Percentiles rank a stretch among this genome's conserved stretches.
Conservation (phyloP, 2,888 invertebrate species). For the Megastigmus dorsalis region DNA sequence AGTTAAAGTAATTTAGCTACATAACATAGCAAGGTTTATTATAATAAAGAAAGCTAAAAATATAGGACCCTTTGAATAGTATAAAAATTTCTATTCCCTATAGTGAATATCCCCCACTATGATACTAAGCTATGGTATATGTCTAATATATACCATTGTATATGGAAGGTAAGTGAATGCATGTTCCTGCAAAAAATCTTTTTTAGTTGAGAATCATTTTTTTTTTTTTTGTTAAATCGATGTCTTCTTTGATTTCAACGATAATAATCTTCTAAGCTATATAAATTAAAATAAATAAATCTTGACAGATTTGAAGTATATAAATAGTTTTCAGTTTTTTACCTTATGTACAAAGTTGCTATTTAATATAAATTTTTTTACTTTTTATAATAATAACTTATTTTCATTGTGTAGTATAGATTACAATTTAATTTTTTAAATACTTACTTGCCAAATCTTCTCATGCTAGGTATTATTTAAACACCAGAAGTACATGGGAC, state of each 20-base stretch:
- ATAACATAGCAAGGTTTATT: no score
- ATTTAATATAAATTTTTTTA: slow-evolving; percentile 3
- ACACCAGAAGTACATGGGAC: background rate
- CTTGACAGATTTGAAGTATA: no score
- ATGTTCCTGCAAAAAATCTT: background rate
- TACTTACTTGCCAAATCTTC: background rate
- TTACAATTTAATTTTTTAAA: slow-evolving; percentile 18
- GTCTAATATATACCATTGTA: background rate
- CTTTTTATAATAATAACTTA: background rate
- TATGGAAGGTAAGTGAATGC: slow-evolving; percentile 37
- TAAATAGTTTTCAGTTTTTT: background rate
- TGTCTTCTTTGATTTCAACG: no score
- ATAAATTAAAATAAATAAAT: background rate
- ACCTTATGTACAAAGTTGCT: background rate
- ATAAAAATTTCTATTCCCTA: background rate
- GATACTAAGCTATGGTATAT: background rate
- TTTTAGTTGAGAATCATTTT: background rate
- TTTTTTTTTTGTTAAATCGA: background rate
- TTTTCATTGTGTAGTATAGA: slow-evolving; percentile 11
- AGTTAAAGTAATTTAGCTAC: no score
- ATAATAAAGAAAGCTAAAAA: no score
- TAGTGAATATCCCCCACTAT: background rate
- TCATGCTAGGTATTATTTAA: background rate
- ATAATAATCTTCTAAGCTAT: background rate
- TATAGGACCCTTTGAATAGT: no score